phyloP scores from a whole-genome alignment of 2,888 invertebrate species.

The Polyploca ridens region DNA sequence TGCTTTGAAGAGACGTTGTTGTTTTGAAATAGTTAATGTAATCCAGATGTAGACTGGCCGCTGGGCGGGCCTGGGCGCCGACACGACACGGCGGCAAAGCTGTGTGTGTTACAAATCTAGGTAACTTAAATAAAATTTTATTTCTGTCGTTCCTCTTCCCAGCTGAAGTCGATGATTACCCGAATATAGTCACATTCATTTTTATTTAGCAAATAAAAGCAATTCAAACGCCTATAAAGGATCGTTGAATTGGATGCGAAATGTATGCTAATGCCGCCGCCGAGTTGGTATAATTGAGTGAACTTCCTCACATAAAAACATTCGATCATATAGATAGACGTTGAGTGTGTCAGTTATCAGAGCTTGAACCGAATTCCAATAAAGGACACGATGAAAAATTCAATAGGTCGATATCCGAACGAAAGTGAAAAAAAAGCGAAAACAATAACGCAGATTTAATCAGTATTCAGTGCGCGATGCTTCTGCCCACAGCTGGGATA shows the following conservation, averaged over 20 bases:
- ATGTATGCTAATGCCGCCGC: conserved; percentile 73
- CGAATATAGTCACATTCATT: conserved; percentile 67
- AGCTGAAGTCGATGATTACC: conserved; percentile 44
- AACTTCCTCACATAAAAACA: conserved; percentile 70
- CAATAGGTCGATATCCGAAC: conserved; percentile 70
- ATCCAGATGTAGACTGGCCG: conserved; percentile 8
- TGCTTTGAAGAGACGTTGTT: conserved; percentile 24
- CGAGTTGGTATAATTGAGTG: conserved; percentile 67
- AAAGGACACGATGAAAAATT: conserved; percentile 77
- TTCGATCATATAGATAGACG: conserved; percentile 66
- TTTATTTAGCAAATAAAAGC: conserved; percentile 74
- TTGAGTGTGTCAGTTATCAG: conserved; percentile 56
- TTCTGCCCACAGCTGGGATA: conserved; percentile 75
- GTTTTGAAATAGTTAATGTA: conserved; percentile 10
- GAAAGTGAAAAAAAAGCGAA: conserved; percentile 76
- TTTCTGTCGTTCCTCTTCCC: conserved; percentile 34
- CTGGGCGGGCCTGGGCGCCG: neutral
- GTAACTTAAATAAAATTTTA: conserved; percentile 33
- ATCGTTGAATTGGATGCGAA: conserved; percentile 67
- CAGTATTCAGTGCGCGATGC: conserved; percentile 74
- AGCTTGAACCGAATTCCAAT: conserved; percentile 68
- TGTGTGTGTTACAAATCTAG: conserved; percentile 13
- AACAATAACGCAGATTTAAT: conserved; percentile 77
- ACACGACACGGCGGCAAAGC: neutral
- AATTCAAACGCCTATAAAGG: conserved; percentile 67